Evolutionary conservation across 1,140 invertebrate genomes (phyloP), one percentile per base, ranked within the genome.

Genomic region (Centruroides vittatus): DNA sequence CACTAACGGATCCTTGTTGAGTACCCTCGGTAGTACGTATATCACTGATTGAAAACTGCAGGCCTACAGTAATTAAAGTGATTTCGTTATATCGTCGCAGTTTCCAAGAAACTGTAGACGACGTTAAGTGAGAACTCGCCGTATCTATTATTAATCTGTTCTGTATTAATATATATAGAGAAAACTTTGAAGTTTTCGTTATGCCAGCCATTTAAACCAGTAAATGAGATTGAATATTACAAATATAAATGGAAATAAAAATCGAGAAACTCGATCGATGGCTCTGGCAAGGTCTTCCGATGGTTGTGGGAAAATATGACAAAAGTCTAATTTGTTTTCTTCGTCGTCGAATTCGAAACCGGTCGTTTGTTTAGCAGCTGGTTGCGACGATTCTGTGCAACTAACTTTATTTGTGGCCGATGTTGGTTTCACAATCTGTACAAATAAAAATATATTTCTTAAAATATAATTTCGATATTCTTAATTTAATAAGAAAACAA

Each of bases 151-250:
- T 23, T 23, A 23, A 23, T 23, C 23, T 23, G 23, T 23, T 23
- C 23, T 23, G 23, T 23, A 23, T 23, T 2, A 2, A 23, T 23
- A 23, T 23, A 23, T 23, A 23, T 23, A 23, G 23, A 23, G 23
- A 23, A 23, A 23, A 23, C 23, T 23, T 23, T 41, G 41, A 6
- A 41, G 8, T 41, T 41, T 6, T 41, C 8, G 41, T 41, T 41
- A 41, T 41, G 41, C 41, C 5, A 41, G 41, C 62, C 62, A 64
- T 4, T 59, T 57, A 47, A 64, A 58, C 65, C 65, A 67, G 47
- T 67, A 67, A n/a, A 67, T 59, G 10, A 65, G 47, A 50, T 67
- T 67, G 54, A 67, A 67, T 5, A 67, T 47, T 9, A 67, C 48
- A 51, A 67, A 67, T 48, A 56, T 58, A 13, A 61, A 61, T 9